Conservation (phyloP, 2,888 invertebrate species). For the Ypsolopha scabrella region DNA sequence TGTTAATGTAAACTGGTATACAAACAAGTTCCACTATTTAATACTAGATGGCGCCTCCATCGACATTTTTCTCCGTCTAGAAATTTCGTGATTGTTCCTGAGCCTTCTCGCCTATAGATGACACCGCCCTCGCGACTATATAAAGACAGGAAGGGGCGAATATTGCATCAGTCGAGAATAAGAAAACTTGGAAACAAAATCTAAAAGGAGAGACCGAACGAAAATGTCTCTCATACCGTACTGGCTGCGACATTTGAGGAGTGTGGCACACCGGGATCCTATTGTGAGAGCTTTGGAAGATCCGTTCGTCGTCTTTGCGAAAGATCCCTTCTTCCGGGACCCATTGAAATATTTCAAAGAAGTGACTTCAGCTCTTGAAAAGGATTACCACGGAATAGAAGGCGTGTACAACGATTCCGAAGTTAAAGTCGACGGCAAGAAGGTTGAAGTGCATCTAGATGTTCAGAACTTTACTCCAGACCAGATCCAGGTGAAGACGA, state of each 20-base stretch:
- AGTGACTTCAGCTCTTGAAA: constrained; percentile 27
- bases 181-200: constrained; percentile 17
- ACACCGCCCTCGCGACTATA: constrained; percentile 33
- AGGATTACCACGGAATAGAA: constrained; percentile 43
- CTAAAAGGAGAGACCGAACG: constrained; percentile 8
- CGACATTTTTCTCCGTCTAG: constrained; percentile 27
- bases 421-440: constrained; percentile 72
- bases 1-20: no score
- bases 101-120: constrained; percentile 34
- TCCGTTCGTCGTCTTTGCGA: constrained; percentile 36
- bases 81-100: constrained; percentile 17
- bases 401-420: constrained; percentile 67
- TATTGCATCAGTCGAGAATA: constrained; percentile 23
- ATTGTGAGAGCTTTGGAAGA: constrained; percentile 40
- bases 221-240: constrained; percentile 56
- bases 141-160: constrained; percentile 20
- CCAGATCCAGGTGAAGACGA: constrained; percentile 82
- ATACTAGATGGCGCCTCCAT: constrained; percentile 15
- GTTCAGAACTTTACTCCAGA: constrained; percentile 84
- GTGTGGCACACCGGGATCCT: constrained; percentile 42
- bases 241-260: constrained; percentile 55
- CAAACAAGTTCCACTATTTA: constrained; percentile 6
- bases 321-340: constrained; percentile 55
- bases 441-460: constrained; percentile 79
- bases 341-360: constrained; percentile 42